These are phyloP conservation scores for Alcis repandata DNA, from an alignment of 2,888 invertebrate genomes.

Conservation along the genomic window DNA sequence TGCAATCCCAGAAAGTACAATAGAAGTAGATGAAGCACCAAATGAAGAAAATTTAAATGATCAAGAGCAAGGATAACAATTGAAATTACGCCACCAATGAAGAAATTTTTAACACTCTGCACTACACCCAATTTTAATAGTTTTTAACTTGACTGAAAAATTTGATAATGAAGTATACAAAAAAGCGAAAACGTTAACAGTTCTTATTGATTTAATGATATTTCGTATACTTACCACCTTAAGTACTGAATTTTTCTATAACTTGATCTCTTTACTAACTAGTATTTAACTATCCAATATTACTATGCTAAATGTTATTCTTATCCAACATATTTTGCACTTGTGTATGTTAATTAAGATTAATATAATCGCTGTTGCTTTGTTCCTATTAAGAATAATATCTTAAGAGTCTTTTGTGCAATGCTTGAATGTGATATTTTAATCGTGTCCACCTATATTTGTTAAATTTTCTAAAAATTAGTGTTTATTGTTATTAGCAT, in stretches of 20 bases:
- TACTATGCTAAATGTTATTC: constrained; percentile 19
- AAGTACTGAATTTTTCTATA: constrained; percentile 5
- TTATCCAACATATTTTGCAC: constrained; percentile 11
- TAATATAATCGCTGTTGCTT: constrained; percentile 18
- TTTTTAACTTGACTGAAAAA: constrained; percentile 9
- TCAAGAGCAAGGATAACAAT: not conserved
- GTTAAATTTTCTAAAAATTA: constrained; percentile 2
- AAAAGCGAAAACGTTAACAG: not conserved
- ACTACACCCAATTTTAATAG: not conserved
- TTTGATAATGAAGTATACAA: not conserved
- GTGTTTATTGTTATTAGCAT: constrained; percentile 13
- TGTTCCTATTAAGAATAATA: constrained; percentile 11
- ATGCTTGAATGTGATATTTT: constrained; percentile 42
- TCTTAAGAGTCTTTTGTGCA: constrained; percentile 26
- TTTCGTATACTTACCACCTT: not conserved
- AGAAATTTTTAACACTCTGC: not conserved
- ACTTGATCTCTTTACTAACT: constrained; percentile 6
- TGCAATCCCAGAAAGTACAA: constrained; percentile 19
- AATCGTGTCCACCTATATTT: not conserved
- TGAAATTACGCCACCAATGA: not conserved
- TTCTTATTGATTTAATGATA: not conserved
- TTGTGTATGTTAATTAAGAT: constrained; percentile 5
- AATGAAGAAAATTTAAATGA: constrained; percentile 6
- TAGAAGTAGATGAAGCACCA: constrained; percentile 7
- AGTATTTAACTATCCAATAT: not conserved